Conservation (phyloP, 1,140 invertebrate genomes). For the Alviniconcha marisindica region DNA sequence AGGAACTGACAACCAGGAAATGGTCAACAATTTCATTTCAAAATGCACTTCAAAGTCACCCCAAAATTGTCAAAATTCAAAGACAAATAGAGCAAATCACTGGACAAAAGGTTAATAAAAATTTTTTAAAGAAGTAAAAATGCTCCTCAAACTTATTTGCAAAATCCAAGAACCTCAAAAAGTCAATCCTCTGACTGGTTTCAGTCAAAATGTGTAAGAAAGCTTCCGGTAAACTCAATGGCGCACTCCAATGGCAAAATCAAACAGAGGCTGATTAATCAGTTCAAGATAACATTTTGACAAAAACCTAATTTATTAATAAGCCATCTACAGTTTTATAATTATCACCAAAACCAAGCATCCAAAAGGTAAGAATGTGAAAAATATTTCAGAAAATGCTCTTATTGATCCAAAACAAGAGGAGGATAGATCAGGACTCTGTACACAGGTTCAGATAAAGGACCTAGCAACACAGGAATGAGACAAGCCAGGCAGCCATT, state of each 20-base stretch:
- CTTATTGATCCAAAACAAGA: not conserved
- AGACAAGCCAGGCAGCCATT: not conserved
- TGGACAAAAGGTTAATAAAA: no score
- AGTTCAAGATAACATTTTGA: not conserved
- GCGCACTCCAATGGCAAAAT: not conserved
- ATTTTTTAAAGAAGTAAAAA: no score
- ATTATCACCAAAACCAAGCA: no score
- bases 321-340: no score
- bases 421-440: not conserved
- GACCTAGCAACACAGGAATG: slow-evolving; percentile 1
- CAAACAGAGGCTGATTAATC: slow-evolving; percentile 37
- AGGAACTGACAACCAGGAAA: no score
- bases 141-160: no score
- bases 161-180: no score
- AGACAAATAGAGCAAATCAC: no score
- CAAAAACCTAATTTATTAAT: no score
- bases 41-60: no score
- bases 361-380: not conserved
- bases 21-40: no score
- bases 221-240: slow-evolving; percentile 26
- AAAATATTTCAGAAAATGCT: not conserved
- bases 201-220: slow-evolving; percentile 1
- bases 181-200: not conserved
- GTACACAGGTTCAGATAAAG: not conserved
- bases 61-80: no score